These are phyloP conservation scores for Brachionus calyciflorus DNA, from an alignment of 1,140 invertebrate genomes.

Conservation along the genomic window DNA sequence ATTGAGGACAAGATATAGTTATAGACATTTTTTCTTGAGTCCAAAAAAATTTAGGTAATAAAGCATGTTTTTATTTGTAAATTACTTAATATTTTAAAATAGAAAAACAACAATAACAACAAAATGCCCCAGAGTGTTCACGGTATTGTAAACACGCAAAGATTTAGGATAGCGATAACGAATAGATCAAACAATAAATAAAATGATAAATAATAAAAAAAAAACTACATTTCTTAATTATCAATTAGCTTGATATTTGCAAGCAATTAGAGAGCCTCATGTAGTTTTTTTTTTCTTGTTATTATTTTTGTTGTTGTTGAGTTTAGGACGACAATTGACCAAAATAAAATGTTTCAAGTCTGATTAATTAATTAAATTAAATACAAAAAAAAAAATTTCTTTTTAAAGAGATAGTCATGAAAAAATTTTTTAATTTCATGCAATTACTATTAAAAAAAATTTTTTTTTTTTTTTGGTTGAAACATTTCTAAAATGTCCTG, in stretches of 20 bases:
- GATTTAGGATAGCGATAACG: conserved; percentile 26
- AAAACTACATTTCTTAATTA: conserved; percentile 14
- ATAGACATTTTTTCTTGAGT: no score
- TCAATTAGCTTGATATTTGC: conserved; percentile 41
- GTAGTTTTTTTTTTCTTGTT: no score
- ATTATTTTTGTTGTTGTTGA: no score
- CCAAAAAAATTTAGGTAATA: no score
- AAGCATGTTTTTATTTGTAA: not conserved
- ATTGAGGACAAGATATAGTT: no score
- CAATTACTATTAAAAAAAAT: not conserved
- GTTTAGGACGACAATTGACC: no score
- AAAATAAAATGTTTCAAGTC: conserved; percentile 34
- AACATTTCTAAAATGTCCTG: no score
- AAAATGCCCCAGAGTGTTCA: not conserved
- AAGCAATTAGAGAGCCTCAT: not conserved
- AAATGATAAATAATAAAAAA: not conserved
- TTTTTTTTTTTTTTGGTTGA: no score
- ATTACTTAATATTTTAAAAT: no score
- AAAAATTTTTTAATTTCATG: conserved; percentile 13
- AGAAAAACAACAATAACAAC: not conserved
- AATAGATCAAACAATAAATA: conserved; percentile 2
- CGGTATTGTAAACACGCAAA: conserved; percentile 16
- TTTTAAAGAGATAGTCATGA: not conserved
- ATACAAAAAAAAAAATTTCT: conserved; percentile 1
- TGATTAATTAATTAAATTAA: conserved; percentile 38